Percentiles rank a stretch among this genome's conserved stretches.
Evolutionary conservation across 1,140 invertebrate species (phyloP).

Genomic region (Halictus rubicundus): DNA sequence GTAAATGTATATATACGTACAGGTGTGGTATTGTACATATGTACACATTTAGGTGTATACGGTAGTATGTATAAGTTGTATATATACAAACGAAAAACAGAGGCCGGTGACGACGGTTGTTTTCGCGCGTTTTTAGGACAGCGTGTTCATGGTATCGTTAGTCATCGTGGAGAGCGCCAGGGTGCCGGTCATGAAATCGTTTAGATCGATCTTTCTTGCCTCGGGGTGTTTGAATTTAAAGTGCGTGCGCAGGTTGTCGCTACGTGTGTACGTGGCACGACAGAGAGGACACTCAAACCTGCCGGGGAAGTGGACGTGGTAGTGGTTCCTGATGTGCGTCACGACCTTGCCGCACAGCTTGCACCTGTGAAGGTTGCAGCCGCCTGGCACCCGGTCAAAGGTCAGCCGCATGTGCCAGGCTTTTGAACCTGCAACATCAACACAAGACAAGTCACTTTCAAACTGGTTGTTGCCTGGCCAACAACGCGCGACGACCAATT

Average conservation of each 20-base stretch:
- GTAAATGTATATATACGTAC: conserved; percentile 32
- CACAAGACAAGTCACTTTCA: conserved; percentile 83
- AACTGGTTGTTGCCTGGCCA: conserved; percentile 70
- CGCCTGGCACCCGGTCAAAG: conserved; percentile 92
- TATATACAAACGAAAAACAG: conserved; percentile 48
- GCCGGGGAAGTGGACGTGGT: conserved; percentile 93
- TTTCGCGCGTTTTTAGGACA: conserved; percentile 75
- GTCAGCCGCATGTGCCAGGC: conserved; percentile 95
- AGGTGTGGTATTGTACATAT: conserved; percentile 42
- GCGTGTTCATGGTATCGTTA: conserved; percentile 80
- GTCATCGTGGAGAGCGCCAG: conserved; percentile 80
- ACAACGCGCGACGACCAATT: conserved; percentile 67
- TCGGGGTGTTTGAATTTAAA: conserved; percentile 94
- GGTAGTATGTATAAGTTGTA: conserved; percentile 42
- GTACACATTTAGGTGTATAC: conserved; percentile 10
- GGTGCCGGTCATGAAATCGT: conserved; percentile 78
- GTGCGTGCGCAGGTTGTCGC: conserved; percentile 92
- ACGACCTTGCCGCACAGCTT: conserved; percentile 95
- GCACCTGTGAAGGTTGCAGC: conserved; percentile 93
- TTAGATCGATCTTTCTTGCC: conserved; percentile 89
- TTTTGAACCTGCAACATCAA: conserved; percentile 92
- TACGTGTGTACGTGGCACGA: conserved; percentile 92
- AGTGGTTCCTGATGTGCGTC: conserved; percentile 94
- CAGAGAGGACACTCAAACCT: conserved; percentile 93
- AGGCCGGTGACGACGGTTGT: not conserved